A percentile compares a stretch with the other conserved stretches of the same genome.
phyloP scores from a whole-genome alignment of 2,113 vertebrate species.

The Corvus cornix region DNA sequence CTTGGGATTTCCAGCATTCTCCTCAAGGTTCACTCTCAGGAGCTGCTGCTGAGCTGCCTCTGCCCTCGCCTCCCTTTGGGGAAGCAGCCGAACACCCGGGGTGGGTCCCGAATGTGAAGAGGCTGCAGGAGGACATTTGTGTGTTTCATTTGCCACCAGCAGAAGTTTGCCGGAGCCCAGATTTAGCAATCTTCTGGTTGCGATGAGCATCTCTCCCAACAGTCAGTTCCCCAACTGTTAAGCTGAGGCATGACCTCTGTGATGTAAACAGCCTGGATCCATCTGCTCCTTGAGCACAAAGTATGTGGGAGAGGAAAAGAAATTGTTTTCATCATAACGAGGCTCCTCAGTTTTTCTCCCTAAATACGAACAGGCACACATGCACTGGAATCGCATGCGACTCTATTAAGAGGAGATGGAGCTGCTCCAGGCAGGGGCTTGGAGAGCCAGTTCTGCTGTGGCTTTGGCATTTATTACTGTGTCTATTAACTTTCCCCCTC shows the following conservation, averaged over 20 bases:
- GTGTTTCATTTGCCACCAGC: slow-evolving; percentile 21
- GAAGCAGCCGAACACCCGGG: background rate
- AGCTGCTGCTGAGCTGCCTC: background rate
- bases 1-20: background rate
- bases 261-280: slow-evolving; percentile 69
- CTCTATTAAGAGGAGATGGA: slow-evolving; percentile 5
- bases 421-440: slow-evolving; percentile 29
- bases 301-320: slow-evolving; percentile 59
- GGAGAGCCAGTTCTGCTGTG: slow-evolving; percentile 20
- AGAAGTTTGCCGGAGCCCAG: slow-evolving; percentile 40
- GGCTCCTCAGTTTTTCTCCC: slow-evolving; percentile 28
- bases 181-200: slow-evolving; percentile 48
- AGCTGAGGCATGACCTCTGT: slow-evolving; percentile 61
- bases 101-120: background rate
- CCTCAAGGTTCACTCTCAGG: background rate
- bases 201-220: slow-evolving; percentile 45
- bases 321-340: slow-evolving; percentile 17
- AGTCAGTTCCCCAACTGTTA: slow-evolving; percentile 65
- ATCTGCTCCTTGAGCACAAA: slow-evolving; percentile 61
- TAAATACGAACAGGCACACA: background rate
- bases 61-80: background rate
- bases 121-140: slow-evolving; percentile 52
- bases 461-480: slow-evolving; percentile 27
- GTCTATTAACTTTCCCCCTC: slow-evolving; percentile 23
- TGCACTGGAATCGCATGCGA: background rate